Percentiles rank a stretch among this genome's conserved stretches.
phyloP scores from a whole-genome alignment of 2,113 vertebrate species.

The Aphelocoma coerulescens region DNA sequence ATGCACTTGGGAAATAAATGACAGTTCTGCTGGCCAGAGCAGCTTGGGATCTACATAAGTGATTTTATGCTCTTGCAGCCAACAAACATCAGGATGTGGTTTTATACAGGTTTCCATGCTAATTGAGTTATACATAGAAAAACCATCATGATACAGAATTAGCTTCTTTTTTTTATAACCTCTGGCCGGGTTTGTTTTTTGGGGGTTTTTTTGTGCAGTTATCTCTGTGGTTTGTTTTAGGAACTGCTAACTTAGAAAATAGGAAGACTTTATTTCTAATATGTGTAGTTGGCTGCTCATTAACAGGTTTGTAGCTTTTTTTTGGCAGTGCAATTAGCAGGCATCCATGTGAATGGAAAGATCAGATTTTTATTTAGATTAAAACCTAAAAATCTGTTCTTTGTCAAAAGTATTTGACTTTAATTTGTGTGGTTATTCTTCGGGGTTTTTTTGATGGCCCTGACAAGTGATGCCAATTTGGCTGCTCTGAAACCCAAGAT shows the following conservation, averaged over 20 bases:
- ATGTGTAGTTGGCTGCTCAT: background rate
- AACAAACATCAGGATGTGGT: background rate
- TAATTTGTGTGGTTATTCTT: background rate
- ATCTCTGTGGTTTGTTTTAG: background rate
- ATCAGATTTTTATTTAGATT: background rate
- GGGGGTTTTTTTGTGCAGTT: background rate
- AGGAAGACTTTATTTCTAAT: background rate
- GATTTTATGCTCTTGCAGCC: background rate
- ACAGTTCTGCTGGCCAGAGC: background rate
- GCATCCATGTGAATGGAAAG: background rate
- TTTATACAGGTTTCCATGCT: background rate
- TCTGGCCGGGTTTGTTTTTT: background rate
- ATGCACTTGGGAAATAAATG: background rate
- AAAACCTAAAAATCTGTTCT: background rate
- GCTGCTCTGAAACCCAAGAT: fast-evolving
- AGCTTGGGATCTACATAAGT: background rate
- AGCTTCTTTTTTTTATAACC: background rate
- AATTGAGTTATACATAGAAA: background rate
- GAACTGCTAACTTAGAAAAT: background rate
- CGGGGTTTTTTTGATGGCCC: background rate
- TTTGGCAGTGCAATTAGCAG: background rate
- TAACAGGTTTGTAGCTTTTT: background rate
- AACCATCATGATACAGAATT: background rate
- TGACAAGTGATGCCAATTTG: background rate
- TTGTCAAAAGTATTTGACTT: background rate